phyloP scores from a whole-genome alignment of 2,888 invertebrate species.

The Neria commutata region DNA sequence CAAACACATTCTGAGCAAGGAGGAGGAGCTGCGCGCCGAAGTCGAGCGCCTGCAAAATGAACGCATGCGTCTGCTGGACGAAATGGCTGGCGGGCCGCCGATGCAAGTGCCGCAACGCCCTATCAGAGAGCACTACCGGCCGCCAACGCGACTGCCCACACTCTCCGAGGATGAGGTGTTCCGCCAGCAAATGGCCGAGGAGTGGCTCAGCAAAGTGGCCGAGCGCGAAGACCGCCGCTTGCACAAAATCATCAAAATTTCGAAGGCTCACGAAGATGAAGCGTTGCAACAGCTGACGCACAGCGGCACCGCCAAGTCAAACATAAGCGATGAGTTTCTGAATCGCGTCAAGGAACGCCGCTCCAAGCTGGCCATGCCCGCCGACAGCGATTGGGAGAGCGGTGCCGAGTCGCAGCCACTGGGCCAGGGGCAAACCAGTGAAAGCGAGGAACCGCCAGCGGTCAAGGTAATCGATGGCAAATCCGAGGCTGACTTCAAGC shows the following conservation, averaged over 20 bases:
- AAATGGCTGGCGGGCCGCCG: constrained; percentile 46
- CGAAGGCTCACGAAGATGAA: constrained; percentile 63
- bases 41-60: constrained; percentile 69
- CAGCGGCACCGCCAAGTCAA: constrained; percentile 34
- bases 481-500: constrained; percentile 67
- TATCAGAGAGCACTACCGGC: constrained; percentile 48
- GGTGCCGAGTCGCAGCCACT: constrained; percentile 64
- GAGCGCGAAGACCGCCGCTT: constrained; percentile 79
- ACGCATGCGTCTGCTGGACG: constrained; percentile 60
- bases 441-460: constrained; percentile 60
- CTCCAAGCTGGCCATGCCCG: constrained; percentile 71
- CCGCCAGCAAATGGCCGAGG: constrained; percentile 82
- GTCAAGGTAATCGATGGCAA: constrained; percentile 72
- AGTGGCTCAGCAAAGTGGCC: constrained; percentile 79
- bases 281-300: constrained; percentile 15
- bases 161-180: constrained; percentile 76
- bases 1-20: constrained; percentile 71
- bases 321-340: constrained; percentile 79
- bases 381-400: constrained; percentile 71
- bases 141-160: constrained; percentile 59
- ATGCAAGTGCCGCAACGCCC: constrained; percentile 36
- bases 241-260: constrained; percentile 81
- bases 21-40: constrained; percentile 71
- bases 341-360: constrained; percentile 75
- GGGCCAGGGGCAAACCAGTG: constrained; percentile 46